These are phyloP conservation scores for Monoplex corrugatus DNA, from an alignment of 2,888 invertebrate genomes.

Conservation along the genomic window DNA sequence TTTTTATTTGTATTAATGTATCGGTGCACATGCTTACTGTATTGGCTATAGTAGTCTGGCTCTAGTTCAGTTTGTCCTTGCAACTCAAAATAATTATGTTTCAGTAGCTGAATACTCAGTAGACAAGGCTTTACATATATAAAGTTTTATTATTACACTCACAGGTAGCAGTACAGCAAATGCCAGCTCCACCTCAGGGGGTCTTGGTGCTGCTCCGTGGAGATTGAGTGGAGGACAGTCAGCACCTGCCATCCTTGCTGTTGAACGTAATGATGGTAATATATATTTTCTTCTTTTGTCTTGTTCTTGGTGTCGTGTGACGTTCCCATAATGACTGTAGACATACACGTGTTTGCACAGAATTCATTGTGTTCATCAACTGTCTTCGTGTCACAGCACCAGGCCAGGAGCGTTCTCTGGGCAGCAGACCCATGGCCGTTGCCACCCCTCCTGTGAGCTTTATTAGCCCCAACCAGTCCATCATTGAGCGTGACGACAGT, in stretches of 20 bases:
- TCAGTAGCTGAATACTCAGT: no score
- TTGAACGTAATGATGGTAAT: not conserved
- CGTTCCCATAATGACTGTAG: not conserved
- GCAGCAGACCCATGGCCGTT: not conserved
- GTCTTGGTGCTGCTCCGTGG: not conserved
- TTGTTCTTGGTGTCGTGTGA: not conserved
- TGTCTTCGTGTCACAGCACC: not conserved
- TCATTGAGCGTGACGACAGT: constrained; percentile 59
- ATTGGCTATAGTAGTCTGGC: no score
- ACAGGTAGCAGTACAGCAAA: not conserved
- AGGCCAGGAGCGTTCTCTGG: not conserved
- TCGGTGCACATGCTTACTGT: no score
- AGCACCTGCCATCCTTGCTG: not conserved
- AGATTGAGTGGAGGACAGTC: not conserved
- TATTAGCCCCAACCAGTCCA: constrained; percentile 56
- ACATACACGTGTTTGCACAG: no score
- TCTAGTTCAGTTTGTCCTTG: no score
- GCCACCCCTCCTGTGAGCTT: not conserved
- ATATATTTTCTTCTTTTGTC: not conserved
- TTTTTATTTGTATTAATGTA: no score
- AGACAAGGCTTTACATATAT: no score
- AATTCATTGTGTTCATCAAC: no score
- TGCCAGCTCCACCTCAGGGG: not conserved
- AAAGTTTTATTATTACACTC: not conserved
- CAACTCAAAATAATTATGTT: no score